phyloP scores from a whole-genome alignment of 2,113 vertebrate genomes.

The Cebidichthys violaceus region DNA sequence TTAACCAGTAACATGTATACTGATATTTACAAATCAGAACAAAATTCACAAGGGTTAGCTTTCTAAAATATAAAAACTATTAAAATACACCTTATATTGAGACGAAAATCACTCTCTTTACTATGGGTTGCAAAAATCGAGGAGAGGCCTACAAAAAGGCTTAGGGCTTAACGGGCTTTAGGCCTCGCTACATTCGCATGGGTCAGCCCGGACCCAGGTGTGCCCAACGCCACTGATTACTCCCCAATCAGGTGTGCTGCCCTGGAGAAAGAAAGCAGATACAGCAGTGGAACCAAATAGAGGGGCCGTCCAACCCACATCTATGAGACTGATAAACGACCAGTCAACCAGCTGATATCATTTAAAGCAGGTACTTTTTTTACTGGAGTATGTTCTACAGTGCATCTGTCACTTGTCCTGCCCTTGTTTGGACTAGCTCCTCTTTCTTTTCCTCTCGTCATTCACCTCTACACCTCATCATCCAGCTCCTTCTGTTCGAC shows the following conservation, averaged over 20 bases:
- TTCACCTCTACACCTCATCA: constrained; percentile 20
- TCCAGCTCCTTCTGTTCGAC: constrained; percentile 1
- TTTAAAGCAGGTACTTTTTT: neutral
- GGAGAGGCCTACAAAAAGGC: no score
- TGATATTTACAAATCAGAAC: no score
- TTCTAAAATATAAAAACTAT: no score
- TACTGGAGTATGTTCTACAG: neutral
- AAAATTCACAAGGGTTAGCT: no score
- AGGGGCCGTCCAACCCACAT: neutral
- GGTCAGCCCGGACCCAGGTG: neutral
- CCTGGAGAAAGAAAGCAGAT: no score
- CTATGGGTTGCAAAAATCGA: no score
- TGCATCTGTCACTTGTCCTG: neutral
- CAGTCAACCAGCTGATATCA: neutral
- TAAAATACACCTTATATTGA: no score
- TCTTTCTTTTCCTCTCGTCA: neutral
- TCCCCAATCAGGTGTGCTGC: neutral
- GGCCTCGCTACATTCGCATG: no score
- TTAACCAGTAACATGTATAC: no score
- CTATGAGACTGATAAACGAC: neutral
- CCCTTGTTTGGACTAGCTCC: neutral
- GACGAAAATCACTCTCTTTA: no score
- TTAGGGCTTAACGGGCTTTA: no score
- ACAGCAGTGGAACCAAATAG: neutral
- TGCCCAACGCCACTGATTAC: neutral